Evolutionary conservation across 2,113 vertebrate species (phyloP).

Genomic region (Tichodroma muraria): DNA sequence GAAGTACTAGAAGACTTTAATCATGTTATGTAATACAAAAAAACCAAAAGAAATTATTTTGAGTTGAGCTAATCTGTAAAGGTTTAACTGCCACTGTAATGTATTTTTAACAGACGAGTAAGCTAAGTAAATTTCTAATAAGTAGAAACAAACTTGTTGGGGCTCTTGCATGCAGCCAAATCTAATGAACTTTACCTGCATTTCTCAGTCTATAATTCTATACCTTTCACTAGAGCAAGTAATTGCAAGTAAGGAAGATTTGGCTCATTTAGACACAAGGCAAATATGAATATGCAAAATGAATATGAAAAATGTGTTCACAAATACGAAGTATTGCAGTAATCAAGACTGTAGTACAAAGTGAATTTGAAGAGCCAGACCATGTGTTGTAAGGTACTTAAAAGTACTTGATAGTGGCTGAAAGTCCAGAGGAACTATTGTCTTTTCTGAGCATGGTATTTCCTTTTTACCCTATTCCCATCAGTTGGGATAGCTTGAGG

Average conservation of each 20-base stretch:
- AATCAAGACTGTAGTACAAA: neutral
- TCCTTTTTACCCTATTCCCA: neutral
- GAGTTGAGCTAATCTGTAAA: neutral
- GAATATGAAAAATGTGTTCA: neutral
- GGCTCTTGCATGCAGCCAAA: neutral
- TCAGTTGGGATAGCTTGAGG: neutral
- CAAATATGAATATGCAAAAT: neutral
- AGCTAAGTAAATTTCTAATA: neutral
- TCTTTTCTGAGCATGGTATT: neutral
- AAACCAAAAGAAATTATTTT: neutral
- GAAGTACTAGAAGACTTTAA: neutral
- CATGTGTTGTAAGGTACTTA: neutral
- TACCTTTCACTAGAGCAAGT: neutral
- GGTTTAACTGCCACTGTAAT: neutral
- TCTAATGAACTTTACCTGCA: neutral
- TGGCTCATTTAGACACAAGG: neutral
- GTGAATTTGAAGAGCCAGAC: neutral
- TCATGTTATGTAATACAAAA: neutral
- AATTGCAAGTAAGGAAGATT: neutral
- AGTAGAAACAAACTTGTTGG: neutral
- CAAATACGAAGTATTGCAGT: too few relatives aligned
- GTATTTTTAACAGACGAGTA: neutral
- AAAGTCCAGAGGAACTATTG: neutral
- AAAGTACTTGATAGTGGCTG: neutral
- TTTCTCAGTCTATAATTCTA: neutral